These are phyloP conservation scores for Cephus nigrinus DNA, from an alignment of 2,888 invertebrate genomes.

Conservation along the genomic window DNA sequence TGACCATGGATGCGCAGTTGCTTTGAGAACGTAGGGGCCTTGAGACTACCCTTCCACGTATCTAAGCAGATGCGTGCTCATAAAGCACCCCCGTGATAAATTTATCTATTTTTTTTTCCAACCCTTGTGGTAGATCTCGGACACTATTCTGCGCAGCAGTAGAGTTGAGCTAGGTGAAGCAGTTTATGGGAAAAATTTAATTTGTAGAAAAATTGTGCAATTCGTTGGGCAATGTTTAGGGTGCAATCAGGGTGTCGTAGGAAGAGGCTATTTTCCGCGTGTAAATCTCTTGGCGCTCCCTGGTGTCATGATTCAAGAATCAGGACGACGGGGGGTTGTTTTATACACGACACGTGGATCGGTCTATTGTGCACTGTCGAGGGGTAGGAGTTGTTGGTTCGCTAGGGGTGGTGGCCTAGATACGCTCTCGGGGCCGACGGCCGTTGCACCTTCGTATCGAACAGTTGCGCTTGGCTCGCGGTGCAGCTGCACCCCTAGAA, in stretches of 20 bases:
- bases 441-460: slow-evolving; percentile 60
- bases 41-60: not conserved
- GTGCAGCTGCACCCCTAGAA: slow-evolving; percentile 41
- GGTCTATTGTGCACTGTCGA: slow-evolving; percentile 21
- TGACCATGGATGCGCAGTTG: not conserved
- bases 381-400: slow-evolving; percentile 8
- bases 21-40: not conserved
- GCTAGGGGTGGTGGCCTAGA: slow-evolving; percentile 53
- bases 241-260: not conserved
- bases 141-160: not conserved
- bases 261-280: not conserved
- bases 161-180: not conserved
- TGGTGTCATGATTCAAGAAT: not conserved
- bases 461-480: slow-evolving; percentile 43
- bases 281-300: not conserved
- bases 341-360: slow-evolving; percentile 18
- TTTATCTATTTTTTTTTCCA: not conserved
- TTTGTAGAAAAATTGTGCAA: not conserved
- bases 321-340: not conserved
- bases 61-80: not conserved
- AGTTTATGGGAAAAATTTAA: not conserved
- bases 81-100: not conserved
- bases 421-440: slow-evolving; percentile 56
- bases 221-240: not conserved
- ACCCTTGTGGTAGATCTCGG: not conserved